These are phyloP conservation scores for Ceratoteleas bidentatus DNA, from an alignment of 1,140 invertebrate genomes.

Conservation along the genomic window DNA sequence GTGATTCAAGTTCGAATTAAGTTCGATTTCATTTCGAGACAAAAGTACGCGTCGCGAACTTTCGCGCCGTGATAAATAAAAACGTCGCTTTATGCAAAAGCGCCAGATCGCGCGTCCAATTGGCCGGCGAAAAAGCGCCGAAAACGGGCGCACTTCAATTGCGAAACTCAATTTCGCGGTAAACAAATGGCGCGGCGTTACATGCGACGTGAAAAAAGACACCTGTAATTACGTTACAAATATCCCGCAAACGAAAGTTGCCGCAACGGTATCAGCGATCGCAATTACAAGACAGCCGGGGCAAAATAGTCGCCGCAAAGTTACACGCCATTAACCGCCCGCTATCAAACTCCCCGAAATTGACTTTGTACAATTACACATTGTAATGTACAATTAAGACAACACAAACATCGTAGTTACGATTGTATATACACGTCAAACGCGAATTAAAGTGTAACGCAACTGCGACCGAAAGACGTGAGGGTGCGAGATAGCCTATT, in stretches of 20 bases:
- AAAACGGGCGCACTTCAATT: too few relatives aligned
- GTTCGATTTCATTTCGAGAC: too few relatives aligned
- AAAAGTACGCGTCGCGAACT: too few relatives aligned
- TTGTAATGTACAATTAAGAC: slow-evolving; percentile 38
- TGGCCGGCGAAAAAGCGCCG: too few relatives aligned
- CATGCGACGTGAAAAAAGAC: slow-evolving; percentile 4
- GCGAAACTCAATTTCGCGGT: too few relatives aligned
- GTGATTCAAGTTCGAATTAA: not conserved
- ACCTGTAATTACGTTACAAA: slow-evolving; percentile 18
- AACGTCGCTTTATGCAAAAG: too few relatives aligned
- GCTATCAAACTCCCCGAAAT: slow-evolving; percentile 40
- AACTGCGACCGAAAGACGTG: not conserved
- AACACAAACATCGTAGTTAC: slow-evolving; percentile 23
- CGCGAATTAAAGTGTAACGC: slow-evolving; percentile 6
- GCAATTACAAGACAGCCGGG: slow-evolving; percentile 34
- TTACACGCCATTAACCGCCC: slow-evolving; percentile 41
- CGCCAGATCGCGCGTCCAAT: too few relatives aligned
- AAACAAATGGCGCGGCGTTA: too few relatives aligned
- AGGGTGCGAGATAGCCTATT: not conserved
- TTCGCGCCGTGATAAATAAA: too few relatives aligned
- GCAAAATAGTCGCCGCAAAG: slow-evolving; percentile 32
- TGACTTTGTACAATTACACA: slow-evolving; percentile 46
- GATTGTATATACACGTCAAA: slow-evolving; percentile 10
- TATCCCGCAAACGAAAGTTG: slow-evolving; percentile 21
- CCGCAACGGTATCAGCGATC: slow-evolving; percentile 26